phyloP scores from a whole-genome alignment of 1,140 invertebrate genomes.

The Achatina immaculata region DNA sequence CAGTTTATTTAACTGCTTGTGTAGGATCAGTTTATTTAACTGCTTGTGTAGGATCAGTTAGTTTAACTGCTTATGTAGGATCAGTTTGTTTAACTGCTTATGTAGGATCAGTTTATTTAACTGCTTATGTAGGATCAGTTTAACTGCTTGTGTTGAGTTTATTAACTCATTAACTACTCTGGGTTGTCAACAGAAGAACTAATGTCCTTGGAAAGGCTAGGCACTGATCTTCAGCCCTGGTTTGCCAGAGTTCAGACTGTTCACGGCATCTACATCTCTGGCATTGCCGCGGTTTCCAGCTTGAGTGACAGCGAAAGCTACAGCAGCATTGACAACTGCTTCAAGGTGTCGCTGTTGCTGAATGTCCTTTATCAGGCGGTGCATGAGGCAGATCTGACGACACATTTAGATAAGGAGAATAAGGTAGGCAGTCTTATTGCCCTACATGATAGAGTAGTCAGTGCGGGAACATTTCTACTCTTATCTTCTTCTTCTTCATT shows the following conservation, averaged over 20 bases:
- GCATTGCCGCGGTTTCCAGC: constrained; percentile 44
- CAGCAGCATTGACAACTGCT: constrained; percentile 35
- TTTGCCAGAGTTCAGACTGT: constrained; percentile 50
- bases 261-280: constrained; percentile 50
- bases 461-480: too few relatives aligned
- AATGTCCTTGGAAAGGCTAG: constrained; percentile 47
- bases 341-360: constrained; percentile 54
- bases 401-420: constrained; percentile 16
- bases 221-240: constrained; percentile 49
- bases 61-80: too few relatives aligned
- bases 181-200: constrained; percentile 52
- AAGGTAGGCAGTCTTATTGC: neutral
- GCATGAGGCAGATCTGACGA: constrained; percentile 37
- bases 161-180: too few relatives aligned
- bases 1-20: too few relatives aligned
- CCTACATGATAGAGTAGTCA: too few relatives aligned
- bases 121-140: too few relatives aligned
- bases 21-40: too few relatives aligned
- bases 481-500: too few relatives aligned
- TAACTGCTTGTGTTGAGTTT: too few relatives aligned
- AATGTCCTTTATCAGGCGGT: constrained; percentile 51
- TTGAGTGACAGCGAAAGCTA: neutral
- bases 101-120: too few relatives aligned
- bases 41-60: too few relatives aligned
- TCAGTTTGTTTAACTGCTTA: too few relatives aligned